These are phyloP conservation scores for Nycteola revayana DNA, from an alignment of 2,888 invertebrate genomes.

Conservation along the genomic window DNA sequence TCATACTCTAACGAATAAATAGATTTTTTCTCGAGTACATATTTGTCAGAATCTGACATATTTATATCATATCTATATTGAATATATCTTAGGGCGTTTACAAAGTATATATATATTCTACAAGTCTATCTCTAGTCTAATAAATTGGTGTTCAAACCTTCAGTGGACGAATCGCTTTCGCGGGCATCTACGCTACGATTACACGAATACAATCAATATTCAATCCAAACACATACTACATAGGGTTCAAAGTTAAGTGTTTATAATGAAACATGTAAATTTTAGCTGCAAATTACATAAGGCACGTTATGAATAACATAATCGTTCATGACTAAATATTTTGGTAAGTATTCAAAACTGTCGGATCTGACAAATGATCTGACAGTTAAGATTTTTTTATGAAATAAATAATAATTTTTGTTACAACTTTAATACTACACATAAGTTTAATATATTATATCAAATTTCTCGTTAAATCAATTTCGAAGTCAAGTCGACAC, in stretches of 20 bases:
- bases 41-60: background rate
- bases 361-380: constrained; percentile 9
- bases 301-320: constrained; percentile 27
- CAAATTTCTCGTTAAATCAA: constrained; percentile 12
- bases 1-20: background rate
- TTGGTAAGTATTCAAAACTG: constrained; percentile 10
- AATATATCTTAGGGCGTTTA: constrained; percentile 5
- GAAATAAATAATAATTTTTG: background rate
- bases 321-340: background rate
- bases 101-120: constrained; percentile 26
- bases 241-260: constrained; percentile 14
- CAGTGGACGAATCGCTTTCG: constrained; percentile 75
- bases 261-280: constrained; percentile 8
- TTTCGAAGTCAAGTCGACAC: constrained; percentile 20
- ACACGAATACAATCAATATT: constrained; percentile 17
- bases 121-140: constrained; percentile 45
- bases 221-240: constrained; percentile 9
- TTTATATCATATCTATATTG: background rate
- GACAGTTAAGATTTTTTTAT: constrained; percentile 8
- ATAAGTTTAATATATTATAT: constrained; percentile 7
- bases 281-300: constrained; percentile 34
- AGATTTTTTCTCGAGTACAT: background rate
- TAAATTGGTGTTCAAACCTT: constrained; percentile 76
- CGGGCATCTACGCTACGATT: constrained; percentile 48
- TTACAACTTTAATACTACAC: constrained; percentile 4